phyloP scores from a whole-genome alignment of 2,113 vertebrate species.

The Python bivittatus region DNA sequence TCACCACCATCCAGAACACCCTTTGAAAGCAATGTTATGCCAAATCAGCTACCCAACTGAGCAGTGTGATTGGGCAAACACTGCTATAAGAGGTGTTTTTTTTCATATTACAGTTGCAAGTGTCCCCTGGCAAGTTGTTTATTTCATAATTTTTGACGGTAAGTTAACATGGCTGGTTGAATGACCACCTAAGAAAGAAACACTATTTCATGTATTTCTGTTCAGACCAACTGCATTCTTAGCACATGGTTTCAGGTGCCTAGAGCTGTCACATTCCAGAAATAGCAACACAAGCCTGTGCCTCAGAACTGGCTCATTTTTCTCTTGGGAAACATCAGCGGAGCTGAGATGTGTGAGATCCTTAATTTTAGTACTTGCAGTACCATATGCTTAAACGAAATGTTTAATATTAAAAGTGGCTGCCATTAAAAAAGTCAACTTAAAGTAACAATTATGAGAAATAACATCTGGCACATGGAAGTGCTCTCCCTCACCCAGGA shows the following conservation, averaged over 20 bases:
- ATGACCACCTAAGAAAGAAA: not conserved
- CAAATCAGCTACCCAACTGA: not conserved
- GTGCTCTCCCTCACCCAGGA: not conserved
- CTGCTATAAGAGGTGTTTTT: not conserved
- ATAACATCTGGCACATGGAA: not conserved
- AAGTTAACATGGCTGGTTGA: not conserved
- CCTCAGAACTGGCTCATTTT: not conserved
- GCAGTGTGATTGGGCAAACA: not conserved
- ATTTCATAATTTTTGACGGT: not conserved
- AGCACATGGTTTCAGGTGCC: not conserved
- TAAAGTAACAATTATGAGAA: conserved; percentile 22
- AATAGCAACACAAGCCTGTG: not conserved
- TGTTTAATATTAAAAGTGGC: conserved; percentile 8
- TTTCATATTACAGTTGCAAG: not conserved
- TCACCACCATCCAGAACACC: not conserved
- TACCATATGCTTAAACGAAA: conserved; percentile 11
- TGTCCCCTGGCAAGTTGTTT: not conserved
- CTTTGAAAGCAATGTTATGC: not conserved
- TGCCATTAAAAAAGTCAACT: conserved; percentile 17
- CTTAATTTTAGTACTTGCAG: conserved; percentile 24
- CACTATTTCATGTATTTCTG: not conserved
- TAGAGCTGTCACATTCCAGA: not conserved
- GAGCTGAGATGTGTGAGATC: not conserved
- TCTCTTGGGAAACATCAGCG: conserved; percentile 16
- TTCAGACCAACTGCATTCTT: not conserved